These are phyloP conservation scores for Gymnorhina tibicen DNA, from an alignment of 2,113 vertebrate genomes.

Conservation along the genomic window DNA sequence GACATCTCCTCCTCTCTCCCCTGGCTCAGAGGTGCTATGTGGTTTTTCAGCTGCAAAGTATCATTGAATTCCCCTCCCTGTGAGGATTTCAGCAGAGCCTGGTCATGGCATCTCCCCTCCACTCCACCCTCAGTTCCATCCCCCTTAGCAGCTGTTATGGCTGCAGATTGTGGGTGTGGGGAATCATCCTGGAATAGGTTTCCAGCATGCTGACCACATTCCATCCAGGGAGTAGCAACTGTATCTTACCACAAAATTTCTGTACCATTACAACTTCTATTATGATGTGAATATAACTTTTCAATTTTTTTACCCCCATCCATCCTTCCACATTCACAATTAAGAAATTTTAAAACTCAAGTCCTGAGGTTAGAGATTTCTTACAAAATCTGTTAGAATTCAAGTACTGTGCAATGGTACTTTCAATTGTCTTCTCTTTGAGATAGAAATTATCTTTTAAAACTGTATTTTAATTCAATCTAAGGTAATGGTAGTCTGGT, in stretches of 20 bases:
- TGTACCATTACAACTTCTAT: not conserved
- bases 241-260: not conserved
- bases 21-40: not conserved
- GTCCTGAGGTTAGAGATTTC: not conserved
- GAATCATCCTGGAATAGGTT: not conserved
- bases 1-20: not conserved
- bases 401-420: not conserved
- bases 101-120: rapidly evolving
- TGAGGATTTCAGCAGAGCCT: not conserved
- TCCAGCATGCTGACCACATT: not conserved
- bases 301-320: not conserved
- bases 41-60: not conserved
- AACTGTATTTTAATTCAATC: not conserved
- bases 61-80: no score
- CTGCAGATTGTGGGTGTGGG: not conserved
- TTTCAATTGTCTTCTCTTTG: not conserved
- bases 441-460: not conserved
- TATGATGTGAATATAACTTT: not conserved
- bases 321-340: not conserved
- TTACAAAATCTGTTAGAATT: not conserved
- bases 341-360: not conserved
- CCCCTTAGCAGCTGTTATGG: not conserved
- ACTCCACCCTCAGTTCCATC: not conserved
- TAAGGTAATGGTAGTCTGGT: not conserved
- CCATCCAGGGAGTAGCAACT: no score